phyloP scores from a whole-genome alignment of 2,888 invertebrate species.

The Ophion ellenae region DNA sequence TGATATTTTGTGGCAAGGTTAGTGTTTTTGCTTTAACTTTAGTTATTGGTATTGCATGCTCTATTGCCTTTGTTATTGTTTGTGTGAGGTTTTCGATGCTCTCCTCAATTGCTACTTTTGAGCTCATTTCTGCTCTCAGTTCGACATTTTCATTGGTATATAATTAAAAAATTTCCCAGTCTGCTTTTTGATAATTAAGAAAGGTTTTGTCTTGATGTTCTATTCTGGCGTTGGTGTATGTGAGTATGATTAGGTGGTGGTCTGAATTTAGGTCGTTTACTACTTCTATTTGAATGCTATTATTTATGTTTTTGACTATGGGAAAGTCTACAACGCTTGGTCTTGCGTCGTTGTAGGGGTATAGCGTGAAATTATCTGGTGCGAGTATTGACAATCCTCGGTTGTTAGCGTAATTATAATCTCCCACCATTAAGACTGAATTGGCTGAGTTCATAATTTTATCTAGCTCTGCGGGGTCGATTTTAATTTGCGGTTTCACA shows the following conservation, averaged over 20 bases:
- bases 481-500: no score
- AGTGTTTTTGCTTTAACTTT: neutral
- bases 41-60: neutral
- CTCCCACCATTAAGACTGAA: neutral
- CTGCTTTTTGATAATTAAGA: no score
- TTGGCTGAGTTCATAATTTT: neutral
- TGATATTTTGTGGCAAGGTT: neutral
- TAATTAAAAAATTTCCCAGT: no score
- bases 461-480: neutral
- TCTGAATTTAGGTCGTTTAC: constrained; percentile 14
- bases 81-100: no score
- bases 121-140: neutral
- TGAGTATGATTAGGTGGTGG: constrained; percentile 11
- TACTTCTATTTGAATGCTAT: neutral
- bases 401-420: neutral
- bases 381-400: neutral
- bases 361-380: neutral
- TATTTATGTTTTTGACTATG: neutral
- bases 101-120: neutral
- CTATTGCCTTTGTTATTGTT: no score
- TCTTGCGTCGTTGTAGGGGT: neutral
- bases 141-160: no score
- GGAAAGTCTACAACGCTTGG: neutral
- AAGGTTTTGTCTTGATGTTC: no score
- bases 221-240: neutral